These are phyloP conservation scores for Zaprionus obscuricornis DNA, from an alignment of 2,888 invertebrate genomes.

Conservation along the genomic window DNA sequence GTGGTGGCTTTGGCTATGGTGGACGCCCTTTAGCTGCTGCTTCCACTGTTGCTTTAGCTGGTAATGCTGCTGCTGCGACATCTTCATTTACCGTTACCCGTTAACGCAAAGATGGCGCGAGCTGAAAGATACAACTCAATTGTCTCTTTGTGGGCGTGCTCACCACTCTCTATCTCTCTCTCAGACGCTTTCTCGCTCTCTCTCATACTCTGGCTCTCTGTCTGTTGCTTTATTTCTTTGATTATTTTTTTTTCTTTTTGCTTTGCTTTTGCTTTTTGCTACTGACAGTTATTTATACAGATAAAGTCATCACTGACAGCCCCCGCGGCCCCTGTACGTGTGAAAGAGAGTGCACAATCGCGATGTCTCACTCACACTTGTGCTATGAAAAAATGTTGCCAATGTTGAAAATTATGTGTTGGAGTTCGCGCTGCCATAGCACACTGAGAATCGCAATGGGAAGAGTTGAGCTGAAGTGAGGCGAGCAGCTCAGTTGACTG, in stretches of 20 bases:
- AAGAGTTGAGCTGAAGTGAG: not conserved
- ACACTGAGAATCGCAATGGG: constrained; percentile 10
- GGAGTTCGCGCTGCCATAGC: constrained; percentile 52
- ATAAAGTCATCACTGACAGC: constrained; percentile 79
- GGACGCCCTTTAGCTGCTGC: constrained; percentile 58
- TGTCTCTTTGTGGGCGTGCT: constrained; percentile 45
- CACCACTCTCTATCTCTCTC: not conserved
- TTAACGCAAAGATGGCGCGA: constrained; percentile 50
- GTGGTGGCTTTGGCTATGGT: constrained; percentile 52
- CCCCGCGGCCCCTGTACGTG: constrained; percentile 48
- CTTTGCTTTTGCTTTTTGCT: constrained; percentile 41
- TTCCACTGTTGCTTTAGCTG: constrained; percentile 12
- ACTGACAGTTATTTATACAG: constrained; percentile 80
- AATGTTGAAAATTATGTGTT: constrained; percentile 62
- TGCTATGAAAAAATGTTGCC: constrained; percentile 38
- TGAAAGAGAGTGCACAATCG: constrained; percentile 30
- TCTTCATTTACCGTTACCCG: constrained; percentile 54
- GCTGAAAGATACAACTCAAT: constrained; percentile 28
- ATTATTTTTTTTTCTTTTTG: constrained; percentile 31
- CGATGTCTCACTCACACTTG: constrained; percentile 20
- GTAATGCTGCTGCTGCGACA: constrained; percentile 26
- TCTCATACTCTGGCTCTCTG: constrained; percentile 5
- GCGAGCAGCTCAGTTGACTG: constrained; percentile 1
- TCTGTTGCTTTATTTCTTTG: not conserved
- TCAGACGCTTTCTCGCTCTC: not conserved